Evolutionary conservation across 2,888 invertebrate genomes (phyloP).

Genomic region (Drosophila greeni): DNA sequence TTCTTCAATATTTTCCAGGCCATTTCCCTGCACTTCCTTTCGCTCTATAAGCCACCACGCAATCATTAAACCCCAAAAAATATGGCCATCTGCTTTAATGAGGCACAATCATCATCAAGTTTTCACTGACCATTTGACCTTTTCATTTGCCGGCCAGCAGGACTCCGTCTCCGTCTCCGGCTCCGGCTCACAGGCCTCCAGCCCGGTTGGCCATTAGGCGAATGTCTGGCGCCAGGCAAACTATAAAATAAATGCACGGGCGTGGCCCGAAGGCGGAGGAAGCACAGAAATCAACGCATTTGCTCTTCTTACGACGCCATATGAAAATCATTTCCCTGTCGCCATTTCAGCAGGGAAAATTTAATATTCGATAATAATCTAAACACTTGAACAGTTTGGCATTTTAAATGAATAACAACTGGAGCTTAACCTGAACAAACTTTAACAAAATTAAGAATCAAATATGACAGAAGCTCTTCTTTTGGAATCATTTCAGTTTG

Average conservation of each 20-base stretch:
- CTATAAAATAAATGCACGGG: conserved; percentile 67
- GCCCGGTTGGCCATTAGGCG: conserved; percentile 50
- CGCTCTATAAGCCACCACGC: conserved; percentile 20
- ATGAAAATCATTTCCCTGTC: conserved; percentile 2
- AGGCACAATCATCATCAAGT: conserved; percentile 39
- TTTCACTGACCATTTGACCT: conserved; percentile 61
- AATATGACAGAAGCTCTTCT: background rate
- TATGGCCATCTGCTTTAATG: conserved; percentile 41
- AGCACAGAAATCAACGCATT: conserved; percentile 40
- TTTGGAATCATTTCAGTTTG: background rate
- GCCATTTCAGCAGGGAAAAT: background rate
- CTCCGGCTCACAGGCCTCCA: conserved; percentile 31
- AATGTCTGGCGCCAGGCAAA: conserved; percentile 63
- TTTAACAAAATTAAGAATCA: background rate
- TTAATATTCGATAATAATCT: background rate
- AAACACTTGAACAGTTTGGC: background rate
- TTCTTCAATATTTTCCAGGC: conserved; percentile 26
- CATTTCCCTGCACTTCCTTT: conserved; percentile 21
- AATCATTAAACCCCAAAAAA: conserved; percentile 33
- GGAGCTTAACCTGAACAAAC: too few relatives aligned
- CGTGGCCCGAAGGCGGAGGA: conserved; percentile 47
- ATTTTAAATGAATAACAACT: too few relatives aligned
- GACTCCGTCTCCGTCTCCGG: conserved; percentile 26
- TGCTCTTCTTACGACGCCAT: background rate
- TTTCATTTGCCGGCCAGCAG: conserved; percentile 36